A percentile compares a stretch with the other conserved stretches of the same genome.
These are phyloP conservation scores for Crotalus horridus DNA, from an alignment of 2,113 vertebrate species.

Conservation along the genomic window DNA sequence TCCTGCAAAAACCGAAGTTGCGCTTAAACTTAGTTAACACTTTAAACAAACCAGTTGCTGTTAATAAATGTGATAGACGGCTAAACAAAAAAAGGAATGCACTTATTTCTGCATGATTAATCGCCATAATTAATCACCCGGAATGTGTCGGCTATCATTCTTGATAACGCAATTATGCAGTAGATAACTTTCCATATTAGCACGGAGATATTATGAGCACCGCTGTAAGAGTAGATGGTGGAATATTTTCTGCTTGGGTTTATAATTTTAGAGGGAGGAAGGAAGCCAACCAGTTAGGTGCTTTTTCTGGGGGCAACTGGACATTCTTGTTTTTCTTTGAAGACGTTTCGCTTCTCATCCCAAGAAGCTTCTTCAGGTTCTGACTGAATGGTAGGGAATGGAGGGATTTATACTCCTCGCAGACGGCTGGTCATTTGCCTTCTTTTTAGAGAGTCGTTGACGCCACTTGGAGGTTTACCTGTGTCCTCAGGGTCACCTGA, in stretches of 20 bases:
- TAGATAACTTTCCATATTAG: neutral
- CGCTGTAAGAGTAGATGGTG: neutral
- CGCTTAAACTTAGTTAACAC: conserved; percentile 59
- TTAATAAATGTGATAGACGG: conserved; percentile 73
- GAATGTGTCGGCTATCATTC: no score
- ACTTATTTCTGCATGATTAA: neutral
- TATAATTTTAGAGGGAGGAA: neutral
- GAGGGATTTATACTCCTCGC: no score
- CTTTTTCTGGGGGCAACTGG: no score
- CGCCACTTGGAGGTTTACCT: no score
- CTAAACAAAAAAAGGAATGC: conserved; percentile 43
- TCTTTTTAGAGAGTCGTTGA: no score
- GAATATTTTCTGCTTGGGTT: neutral
- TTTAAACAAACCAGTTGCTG: conserved; percentile 45
- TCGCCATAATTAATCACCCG: no score
- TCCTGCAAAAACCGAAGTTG: conserved; percentile 64
- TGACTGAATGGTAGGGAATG: no score
- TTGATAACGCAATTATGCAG: neutral
- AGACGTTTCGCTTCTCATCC: no score
- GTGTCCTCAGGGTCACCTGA: no score
- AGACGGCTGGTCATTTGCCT: no score
- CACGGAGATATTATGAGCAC: neutral
- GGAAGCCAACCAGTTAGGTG: neutral
- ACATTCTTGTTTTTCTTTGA: no score
- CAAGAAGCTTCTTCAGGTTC: no score